A percentile compares a stretch with the other conserved stretches of the same genome.
Conservation (phyloP, 2,888 invertebrate genomes). For the Julus scanicus region DNA sequence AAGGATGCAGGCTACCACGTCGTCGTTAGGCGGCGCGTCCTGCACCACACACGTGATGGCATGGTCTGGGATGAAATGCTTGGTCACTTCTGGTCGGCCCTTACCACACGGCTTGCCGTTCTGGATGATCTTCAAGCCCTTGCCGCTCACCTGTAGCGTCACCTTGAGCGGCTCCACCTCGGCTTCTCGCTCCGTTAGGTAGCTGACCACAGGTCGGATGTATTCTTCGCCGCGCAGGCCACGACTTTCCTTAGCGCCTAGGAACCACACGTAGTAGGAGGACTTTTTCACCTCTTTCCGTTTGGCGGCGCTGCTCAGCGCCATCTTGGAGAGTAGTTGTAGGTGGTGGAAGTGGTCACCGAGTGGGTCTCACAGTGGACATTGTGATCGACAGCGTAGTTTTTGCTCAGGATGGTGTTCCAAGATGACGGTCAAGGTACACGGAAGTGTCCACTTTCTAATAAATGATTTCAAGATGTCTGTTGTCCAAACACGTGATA, state of each 20-base stretch:
- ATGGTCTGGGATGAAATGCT: conserved; percentile 93
- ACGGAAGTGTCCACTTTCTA: background rate
- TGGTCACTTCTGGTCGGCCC: conserved; percentile 73
- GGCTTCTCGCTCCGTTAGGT: conserved; percentile 84
- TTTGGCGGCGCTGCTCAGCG: conserved; percentile 60
- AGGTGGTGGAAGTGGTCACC: background rate
- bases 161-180: conserved; percentile 90
- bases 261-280: conserved; percentile 73
- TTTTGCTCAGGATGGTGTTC: too few relatives aligned
- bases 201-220: conserved; percentile 84
- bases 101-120: conserved; percentile 67
- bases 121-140: conserved; percentile 94
- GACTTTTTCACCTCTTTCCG: conserved; percentile 64
- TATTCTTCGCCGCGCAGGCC: conserved; percentile 85
- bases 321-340: conserved; percentile 58
- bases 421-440: background rate
- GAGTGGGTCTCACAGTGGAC: background rate
- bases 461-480: background rate
- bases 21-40: conserved; percentile 75
- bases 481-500: background rate
- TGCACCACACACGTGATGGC: conserved; percentile 92
- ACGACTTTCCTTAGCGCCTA: conserved; percentile 94
- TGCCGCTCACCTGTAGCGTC: conserved; percentile 87
- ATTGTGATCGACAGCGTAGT: background rate
- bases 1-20: conserved; percentile 92